Conservation (phyloP, 2,113 vertebrate genomes). For the human (Homo sapiens) region GRCh38 chr6:106510501-106511000, state of each 20-base stretch:
- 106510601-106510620: fast-evolving
- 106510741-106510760: not conserved
- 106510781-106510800: not conserved
- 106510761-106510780: no score
- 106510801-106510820: constrained; percentile 13
- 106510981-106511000: not conserved
- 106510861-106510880: not conserved
- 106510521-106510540: not conserved
- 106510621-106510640: not conserved
- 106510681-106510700: not conserved
- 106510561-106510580: not conserved
- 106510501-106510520: fast-evolving
- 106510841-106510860: not conserved
- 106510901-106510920: not conserved
- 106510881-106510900: not conserved
- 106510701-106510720: not conserved
- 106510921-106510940: not conserved
- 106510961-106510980: not conserved
- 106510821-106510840: not conserved
- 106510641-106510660: fast-evolving
- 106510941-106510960: not conserved
- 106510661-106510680: no score
- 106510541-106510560: not conserved
- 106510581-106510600: fast-evolving
- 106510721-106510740: not conserved